Percentiles rank a stretch among this genome's conserved stretches.
Conservation (phyloP, 2,797 vertebrate genomes). For the Gymnothorax reevesii region DNA sequence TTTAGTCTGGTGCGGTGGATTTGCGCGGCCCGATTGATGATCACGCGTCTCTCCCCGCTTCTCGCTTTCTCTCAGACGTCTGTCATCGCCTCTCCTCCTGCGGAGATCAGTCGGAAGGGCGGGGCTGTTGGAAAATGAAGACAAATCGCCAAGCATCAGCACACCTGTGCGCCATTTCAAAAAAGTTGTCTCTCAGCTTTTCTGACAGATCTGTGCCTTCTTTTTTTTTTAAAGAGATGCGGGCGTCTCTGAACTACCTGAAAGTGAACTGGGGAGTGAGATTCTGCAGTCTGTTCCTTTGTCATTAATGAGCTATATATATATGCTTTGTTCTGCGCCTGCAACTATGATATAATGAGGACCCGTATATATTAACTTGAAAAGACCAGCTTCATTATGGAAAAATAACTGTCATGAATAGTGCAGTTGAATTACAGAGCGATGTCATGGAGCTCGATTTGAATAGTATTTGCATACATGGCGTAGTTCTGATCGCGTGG, state of each 20-base stretch:
- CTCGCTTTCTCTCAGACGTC: neutral
- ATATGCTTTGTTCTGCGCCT: conserved; percentile 19
- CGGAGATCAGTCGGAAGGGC: neutral
- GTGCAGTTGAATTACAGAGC: conserved; percentile 1
- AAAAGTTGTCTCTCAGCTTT: neutral
- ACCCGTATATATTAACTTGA: neutral
- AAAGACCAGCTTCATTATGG: conserved; percentile 5
- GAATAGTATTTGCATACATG: neutral
- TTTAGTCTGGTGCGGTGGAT: neutral
- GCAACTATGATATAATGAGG: conserved; percentile 1
- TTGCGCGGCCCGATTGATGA: conserved; percentile 10
- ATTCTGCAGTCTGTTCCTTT: conserved; percentile 3
- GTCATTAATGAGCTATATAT: conserved; percentile 17
- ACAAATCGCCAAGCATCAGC: neutral
- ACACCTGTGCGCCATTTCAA: conserved; percentile 13
- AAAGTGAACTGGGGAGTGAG: conserved; percentile 11
- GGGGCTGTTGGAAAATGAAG: conserved; percentile 2
- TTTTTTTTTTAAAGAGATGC: neutral
- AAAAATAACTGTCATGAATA: conserved; percentile 21
- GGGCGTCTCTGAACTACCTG: neutral
- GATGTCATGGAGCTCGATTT: neutral
- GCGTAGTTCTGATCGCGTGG: neutral
- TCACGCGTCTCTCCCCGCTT: neutral
- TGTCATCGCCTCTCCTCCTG: conserved; percentile 1
- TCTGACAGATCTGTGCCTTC: neutral